Base-by-base conservation (phyloP, 2,888 invertebrate species). In the Acronicta aceris region DNA sequence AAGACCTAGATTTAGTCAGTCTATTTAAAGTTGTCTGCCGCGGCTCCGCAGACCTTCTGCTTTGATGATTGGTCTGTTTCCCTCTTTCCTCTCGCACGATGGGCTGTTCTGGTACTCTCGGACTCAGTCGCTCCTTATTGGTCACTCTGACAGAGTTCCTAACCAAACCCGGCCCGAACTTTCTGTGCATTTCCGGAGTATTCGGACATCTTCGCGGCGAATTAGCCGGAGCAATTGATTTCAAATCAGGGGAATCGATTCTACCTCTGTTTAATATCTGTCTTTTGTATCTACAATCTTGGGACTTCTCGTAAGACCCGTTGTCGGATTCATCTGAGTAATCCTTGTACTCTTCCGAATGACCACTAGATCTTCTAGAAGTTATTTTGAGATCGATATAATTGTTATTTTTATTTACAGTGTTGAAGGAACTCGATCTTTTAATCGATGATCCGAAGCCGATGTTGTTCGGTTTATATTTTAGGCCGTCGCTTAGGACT, bases 391-490 rank as follows among this genome's bases (percentile, higher is more conserved):
- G 79, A 21, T 94, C 93, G 5, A 93, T 70, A 48, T 89, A 89
- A 59, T 94, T 94, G 53, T 93, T 92, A 65, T 92, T 92, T 77
- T 89, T 89, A 76, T 93, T 88, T 81, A 96, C 95, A 2, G 92
- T 93, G 63, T 87, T 95, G 81, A 97, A 97, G 10, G 97, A 97
- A 79, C 96, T 96, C 5, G 97, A 97, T 17, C 97, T 94, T 78
- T 95, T 95, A 60, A 97, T 96, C 0, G 96, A 95, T 2, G 87
- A 74, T 0, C 90, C 90, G 50, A 93, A 91, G 5, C 86, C 86
- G 5, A 85, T 74, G 16, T 80, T 82, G 65, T 78, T 83, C 30
- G 83, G 74, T 59, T 80, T 77, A 27, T 83, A 83, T 63, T 87
- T 89, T 12, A 79, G 83, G 1, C 87, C 83, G 49, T 93, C 93